These are phyloP conservation scores for Coregonus clupeaformis DNA, from an alignment of 2,113 vertebrate genomes.

Conservation along the genomic window DNA sequence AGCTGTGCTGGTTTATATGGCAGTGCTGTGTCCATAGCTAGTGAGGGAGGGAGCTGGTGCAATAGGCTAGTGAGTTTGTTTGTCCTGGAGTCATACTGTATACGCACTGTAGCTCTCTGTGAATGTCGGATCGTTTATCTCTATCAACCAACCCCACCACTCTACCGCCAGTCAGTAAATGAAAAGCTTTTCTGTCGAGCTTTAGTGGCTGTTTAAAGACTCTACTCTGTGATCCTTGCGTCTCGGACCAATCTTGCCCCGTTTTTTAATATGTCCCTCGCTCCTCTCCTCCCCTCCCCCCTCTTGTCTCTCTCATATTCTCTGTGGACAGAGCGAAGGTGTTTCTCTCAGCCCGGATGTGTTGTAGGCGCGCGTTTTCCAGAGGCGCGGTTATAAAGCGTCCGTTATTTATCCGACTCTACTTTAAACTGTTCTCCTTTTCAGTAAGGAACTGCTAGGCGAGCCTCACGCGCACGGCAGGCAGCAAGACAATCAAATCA, in stretches of 20 bases:
- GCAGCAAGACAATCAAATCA: conserved; percentile 41
- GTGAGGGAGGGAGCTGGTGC: neutral
- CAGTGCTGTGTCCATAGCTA: neutral
- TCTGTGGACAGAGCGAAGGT: conserved; percentile 35
- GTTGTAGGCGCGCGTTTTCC: conserved; percentile 51
- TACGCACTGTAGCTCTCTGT: conserved; percentile 3
- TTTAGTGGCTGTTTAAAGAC: conserved; percentile 30
- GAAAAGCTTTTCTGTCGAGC: conserved; percentile 31
- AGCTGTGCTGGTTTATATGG: neutral
- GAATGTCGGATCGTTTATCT: conserved; percentile 50
- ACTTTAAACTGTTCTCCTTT: conserved; percentile 46
- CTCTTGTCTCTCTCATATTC: conserved; percentile 1
- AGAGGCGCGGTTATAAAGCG: conserved; percentile 69
- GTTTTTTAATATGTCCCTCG: conserved; percentile 36
- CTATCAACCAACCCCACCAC: conserved; percentile 21
- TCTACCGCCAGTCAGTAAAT: conserved; percentile 31
- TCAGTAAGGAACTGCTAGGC: conserved; percentile 53
- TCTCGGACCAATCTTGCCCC: conserved; percentile 45
- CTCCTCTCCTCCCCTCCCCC: neutral
- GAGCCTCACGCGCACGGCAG: conserved; percentile 24
- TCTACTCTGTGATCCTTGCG: conserved; percentile 36
- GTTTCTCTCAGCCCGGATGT: conserved; percentile 45
- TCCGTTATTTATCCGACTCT: conserved; percentile 39
- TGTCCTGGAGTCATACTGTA: conserved; percentile 33
- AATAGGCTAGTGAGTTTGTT: neutral